Conservation (phyloP, 2,797 vertebrate species). For the Alouatta caraya region DNA sequence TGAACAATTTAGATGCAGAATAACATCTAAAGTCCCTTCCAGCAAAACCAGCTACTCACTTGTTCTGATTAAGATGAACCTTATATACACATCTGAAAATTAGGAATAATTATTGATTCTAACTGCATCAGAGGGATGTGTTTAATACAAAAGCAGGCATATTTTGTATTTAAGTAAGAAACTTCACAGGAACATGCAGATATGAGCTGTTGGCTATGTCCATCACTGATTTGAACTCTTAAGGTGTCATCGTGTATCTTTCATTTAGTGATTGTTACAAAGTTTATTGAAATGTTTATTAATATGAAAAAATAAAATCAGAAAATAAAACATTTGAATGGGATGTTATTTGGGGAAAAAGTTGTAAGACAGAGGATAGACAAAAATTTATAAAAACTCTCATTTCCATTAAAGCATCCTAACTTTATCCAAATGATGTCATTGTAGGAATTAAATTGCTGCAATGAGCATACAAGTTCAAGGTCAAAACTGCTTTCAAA, state of each 20-base stretch:
- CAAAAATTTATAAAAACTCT: neutral
- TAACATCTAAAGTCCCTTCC: neutral
- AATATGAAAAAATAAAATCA: neutral
- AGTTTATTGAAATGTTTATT: neutral
- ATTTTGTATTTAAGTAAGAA: neutral
- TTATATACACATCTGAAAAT: neutral
- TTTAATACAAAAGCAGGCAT: neutral
- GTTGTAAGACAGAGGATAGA: neutral
- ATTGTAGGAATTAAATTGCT: neutral
- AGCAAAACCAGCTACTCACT: neutral
- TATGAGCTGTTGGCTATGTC: neutral
- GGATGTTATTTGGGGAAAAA: neutral
- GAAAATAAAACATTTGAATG: neutral
- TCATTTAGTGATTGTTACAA: neutral
- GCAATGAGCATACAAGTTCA: neutral
- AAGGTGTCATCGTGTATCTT: neutral
- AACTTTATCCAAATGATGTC: neutral
- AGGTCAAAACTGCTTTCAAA: constrained; percentile 35
- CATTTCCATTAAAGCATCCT: neutral
- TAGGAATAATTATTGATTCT: neutral
- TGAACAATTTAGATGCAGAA: neutral
- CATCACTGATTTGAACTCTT: neutral
- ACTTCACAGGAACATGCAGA: neutral
- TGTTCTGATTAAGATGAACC: neutral
- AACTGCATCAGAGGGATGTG: neutral